These are phyloP conservation scores for Heloderma charlesbogerti DNA, from an alignment of 2,113 vertebrate species.

Conservation along the genomic window DNA sequence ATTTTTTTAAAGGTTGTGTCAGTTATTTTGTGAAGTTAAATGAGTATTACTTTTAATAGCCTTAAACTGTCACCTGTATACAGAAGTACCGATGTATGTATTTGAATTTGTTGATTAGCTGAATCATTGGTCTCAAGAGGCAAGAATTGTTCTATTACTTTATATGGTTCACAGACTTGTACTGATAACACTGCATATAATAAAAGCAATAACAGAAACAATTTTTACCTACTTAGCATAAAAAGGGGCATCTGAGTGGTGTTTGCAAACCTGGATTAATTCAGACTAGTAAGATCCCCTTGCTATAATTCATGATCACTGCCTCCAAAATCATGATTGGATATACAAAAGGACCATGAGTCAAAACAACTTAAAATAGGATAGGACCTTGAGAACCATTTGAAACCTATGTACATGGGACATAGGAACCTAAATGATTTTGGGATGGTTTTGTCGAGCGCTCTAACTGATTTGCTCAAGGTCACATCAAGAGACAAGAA, in stretches of 20 bases:
- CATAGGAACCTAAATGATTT: neutral
- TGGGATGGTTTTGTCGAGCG: neutral
- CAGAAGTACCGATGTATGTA: neutral
- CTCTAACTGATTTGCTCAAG: slow-evolving; percentile 34
- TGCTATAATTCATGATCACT: neutral
- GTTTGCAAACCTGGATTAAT: neutral
- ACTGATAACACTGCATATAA: neutral
- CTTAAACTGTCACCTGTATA: neutral
- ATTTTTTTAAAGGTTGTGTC: neutral
- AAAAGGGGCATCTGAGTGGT: neutral
- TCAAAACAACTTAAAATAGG: neutral
- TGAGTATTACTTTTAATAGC: neutral
- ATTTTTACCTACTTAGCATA: neutral
- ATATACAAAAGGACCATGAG: neutral
- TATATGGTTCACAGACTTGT: neutral
- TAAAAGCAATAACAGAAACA: neutral
- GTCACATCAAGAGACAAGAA: neutral
- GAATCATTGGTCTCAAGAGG: neutral
- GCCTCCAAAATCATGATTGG: neutral
- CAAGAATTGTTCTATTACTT: neutral
- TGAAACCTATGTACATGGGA: neutral
- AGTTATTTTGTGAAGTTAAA: neutral
- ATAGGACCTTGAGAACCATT: neutral
- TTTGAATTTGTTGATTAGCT: neutral
- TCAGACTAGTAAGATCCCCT: neutral